A percentile compares a stretch with the other conserved stretches of the same genome.
phyloP scores from a whole-genome alignment of 2,888 invertebrate genomes.

The Chrysotoxum bicinctum region DNA sequence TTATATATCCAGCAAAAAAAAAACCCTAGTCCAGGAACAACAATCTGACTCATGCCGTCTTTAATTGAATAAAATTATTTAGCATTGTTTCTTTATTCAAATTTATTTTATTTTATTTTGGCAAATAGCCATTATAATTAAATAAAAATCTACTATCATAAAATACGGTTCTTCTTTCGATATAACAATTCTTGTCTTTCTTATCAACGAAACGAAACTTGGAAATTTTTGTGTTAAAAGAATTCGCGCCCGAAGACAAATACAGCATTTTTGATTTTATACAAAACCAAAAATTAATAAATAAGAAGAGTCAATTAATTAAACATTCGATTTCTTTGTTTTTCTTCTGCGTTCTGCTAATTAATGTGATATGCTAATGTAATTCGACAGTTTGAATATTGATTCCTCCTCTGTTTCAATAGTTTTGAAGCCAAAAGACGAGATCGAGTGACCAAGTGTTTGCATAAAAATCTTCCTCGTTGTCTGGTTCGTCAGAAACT shows the following conservation, averaged over 20 bases:
- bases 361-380: slow-evolving; percentile 65
- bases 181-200: neutral
- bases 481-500: neutral
- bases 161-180: neutral
- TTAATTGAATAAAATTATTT: slow-evolving; percentile 23
- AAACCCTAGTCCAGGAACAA: neutral
- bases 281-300: slow-evolving; percentile 4
- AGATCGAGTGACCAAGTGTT: slow-evolving; percentile 23
- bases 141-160: slow-evolving; percentile 10
- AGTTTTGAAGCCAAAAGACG: neutral
- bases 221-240: neutral
- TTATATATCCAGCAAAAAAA: neutral
- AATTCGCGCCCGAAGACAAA: slow-evolving; percentile 19
- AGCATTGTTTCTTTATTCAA: slow-evolving; percentile 15
- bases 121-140: slow-evolving; percentile 6
- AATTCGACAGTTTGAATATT: slow-evolving; percentile 41
- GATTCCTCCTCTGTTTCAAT: neutral
- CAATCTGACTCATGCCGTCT: slow-evolving; percentile 15
- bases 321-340: slow-evolving; percentile 65
- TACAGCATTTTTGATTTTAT: neutral
- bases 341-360: slow-evolving; percentile 45
- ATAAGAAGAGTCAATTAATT: slow-evolving; percentile 57
- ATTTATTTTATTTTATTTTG: neutral
- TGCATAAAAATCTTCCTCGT: slow-evolving; percentile 46
- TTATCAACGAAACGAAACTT: neutral